A percentile compares a stretch with the other conserved stretches of the same genome.
Evolutionary conservation across 2,888 invertebrate genomes (phyloP).

Genomic region (Dysmachus trigonus): DNA sequence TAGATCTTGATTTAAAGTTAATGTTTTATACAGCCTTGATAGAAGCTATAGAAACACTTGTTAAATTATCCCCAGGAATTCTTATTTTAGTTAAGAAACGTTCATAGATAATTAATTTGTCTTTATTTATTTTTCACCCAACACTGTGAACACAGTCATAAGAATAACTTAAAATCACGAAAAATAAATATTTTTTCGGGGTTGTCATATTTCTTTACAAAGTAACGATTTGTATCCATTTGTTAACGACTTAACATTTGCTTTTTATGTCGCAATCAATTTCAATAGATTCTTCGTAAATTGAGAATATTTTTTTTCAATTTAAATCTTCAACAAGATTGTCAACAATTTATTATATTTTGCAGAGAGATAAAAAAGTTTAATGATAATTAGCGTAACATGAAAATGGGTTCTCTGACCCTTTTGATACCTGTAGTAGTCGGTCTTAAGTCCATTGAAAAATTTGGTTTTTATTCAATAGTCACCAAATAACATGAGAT

Average conservation of each 20-base stretch:
- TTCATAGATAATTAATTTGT: too few relatives aligned
- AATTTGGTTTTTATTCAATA: neutral
- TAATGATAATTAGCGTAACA: neutral
- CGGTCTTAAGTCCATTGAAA: neutral
- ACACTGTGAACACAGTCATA: neutral
- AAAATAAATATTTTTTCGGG: neutral
- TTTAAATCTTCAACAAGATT: neutral
- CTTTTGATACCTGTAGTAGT: neutral
- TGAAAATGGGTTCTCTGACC: neutral
- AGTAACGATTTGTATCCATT: neutral
- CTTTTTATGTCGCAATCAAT: too few relatives aligned
- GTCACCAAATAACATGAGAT: neutral
- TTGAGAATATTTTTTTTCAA: neutral
- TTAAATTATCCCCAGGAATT: too few relatives aligned
- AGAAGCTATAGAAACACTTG: too few relatives aligned
- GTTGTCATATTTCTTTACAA: neutral
- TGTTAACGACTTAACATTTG: neutral
- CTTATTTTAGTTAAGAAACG: too few relatives aligned
- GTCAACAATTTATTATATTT: neutral
- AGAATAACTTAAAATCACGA: neutral
- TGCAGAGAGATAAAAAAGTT: neutral
- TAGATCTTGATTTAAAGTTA: too few relatives aligned
- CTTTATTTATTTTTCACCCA: neutral
- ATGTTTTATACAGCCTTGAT: too few relatives aligned
- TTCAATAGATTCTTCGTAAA: neutral